These are phyloP conservation scores for Hycleus cichorii DNA, from an alignment of 1,140 invertebrate species.

Conservation along the genomic window DNA sequence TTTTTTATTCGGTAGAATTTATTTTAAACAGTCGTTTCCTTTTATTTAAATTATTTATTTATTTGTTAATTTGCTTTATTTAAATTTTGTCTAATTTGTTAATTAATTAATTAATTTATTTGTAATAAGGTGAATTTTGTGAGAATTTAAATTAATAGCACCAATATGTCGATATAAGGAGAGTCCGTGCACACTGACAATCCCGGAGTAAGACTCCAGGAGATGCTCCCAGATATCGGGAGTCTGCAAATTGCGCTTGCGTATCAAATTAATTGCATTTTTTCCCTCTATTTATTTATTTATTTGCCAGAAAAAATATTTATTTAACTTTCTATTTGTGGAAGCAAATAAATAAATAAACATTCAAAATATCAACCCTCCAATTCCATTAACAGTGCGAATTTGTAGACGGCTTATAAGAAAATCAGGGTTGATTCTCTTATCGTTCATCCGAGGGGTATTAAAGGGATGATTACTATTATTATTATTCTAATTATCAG, in stretches of 20 bases:
- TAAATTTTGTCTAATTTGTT: background rate
- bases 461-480: too few relatives aligned
- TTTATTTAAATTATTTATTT: slow-evolving; percentile 6
- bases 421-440: too few relatives aligned
- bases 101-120: slow-evolving; percentile 6
- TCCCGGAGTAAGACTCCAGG: slow-evolving; percentile 17
- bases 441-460: too few relatives aligned
- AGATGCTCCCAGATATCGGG: slow-evolving; percentile 14
- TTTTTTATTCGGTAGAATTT: too few relatives aligned
- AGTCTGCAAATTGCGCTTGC: slow-evolving; percentile 16
- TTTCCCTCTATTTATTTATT: background rate
- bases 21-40: too few relatives aligned
- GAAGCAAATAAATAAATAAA: too few relatives aligned
- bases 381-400: too few relatives aligned
- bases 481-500: too few relatives aligned
- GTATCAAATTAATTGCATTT: background rate
- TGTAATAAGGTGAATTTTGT: background rate
- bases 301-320: background rate
- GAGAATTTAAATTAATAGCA: slow-evolving; percentile 20
- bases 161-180: slow-evolving; percentile 20
- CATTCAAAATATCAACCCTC: too few relatives aligned
- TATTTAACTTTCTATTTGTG: too few relatives aligned
- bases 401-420: too few relatives aligned
- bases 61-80: slow-evolving; percentile 1
- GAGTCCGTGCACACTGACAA: slow-evolving; percentile 10